Evolutionary conservation across 2,113 vertebrate species (phyloP).

Genomic region (Hydrochoerus hydrochaeris): DNA sequence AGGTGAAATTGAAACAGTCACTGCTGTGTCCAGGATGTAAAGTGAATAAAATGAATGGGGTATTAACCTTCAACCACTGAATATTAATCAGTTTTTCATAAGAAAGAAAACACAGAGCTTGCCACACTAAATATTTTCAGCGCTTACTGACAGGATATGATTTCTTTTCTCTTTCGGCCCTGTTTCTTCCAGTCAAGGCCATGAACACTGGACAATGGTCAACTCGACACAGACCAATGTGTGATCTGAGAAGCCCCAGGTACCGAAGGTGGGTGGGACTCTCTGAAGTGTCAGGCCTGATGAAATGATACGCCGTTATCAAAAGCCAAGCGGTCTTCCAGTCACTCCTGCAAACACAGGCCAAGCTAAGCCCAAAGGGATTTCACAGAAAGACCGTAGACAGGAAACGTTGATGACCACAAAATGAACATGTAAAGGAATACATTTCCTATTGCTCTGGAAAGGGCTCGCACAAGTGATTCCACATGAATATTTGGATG

Average conservation of each 20-base stretch:
- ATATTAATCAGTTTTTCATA: constrained; percentile 98
- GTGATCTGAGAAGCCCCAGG: constrained; percentile 51
- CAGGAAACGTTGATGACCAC: constrained; percentile 77
- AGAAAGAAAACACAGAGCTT: constrained; percentile 95
- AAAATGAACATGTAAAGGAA: neutral
- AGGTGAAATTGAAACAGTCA: constrained; percentile 88
- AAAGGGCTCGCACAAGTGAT: neutral
- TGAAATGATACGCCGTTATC: constrained; percentile 65
- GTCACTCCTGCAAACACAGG: neutral
- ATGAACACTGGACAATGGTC: constrained; percentile 74
- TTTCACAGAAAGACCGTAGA: constrained; percentile 9
- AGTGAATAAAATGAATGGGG: constrained; percentile 92
- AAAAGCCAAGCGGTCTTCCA: constrained; percentile 45
- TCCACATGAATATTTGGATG: neutral
- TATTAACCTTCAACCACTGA: constrained; percentile 95
- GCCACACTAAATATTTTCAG: constrained; percentile 96
- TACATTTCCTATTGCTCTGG: neutral
- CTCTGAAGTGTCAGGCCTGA: neutral
- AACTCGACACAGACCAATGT: constrained; percentile 54
- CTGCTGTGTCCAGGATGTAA: constrained; percentile 91
- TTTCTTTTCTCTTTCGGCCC: constrained; percentile 84
- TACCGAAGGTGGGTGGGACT: neutral
- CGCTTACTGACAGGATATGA: constrained; percentile 89
- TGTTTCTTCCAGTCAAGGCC: constrained; percentile 82
- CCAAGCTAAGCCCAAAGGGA: constrained; percentile 49